Percentiles rank a stretch among this genome's conserved stretches.
These are phyloP conservation scores for Paracentrotus lividus DNA, from an alignment of 53 echinoderm and acorn worm species.

Conservation along the genomic window DNA sequence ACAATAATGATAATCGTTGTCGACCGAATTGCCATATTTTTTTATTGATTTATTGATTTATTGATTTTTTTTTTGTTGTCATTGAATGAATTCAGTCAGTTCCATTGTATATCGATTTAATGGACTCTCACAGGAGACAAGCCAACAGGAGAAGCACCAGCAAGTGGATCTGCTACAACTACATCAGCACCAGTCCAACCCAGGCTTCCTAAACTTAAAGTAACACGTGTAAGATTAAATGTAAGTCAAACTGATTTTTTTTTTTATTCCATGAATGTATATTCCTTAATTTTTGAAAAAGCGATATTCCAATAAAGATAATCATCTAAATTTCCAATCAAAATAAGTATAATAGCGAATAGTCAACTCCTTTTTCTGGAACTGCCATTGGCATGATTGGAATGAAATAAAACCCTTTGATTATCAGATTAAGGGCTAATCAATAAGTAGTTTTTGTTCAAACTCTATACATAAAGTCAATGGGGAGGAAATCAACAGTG, in stretches of 20 bases:
- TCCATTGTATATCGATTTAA: too few species aligned
- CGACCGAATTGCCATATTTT: too few species aligned
- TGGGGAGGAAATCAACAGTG: too few species aligned
- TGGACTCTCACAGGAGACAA: background rate
- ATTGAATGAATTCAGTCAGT: too few species aligned
- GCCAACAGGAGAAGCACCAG: background rate
- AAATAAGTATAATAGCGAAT: background rate
- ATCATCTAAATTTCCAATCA: background rate
- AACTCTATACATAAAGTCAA: too few species aligned
- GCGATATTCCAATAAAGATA: background rate
- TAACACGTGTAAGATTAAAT: constrained; percentile 5
- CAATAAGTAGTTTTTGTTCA: too few species aligned
- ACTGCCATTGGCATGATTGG: background rate
- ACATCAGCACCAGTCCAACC: background rate
- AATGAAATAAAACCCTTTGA: too few species aligned
- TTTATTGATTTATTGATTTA: too few species aligned
- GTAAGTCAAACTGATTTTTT: background rate
- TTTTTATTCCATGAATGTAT: background rate
- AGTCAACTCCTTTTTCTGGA: background rate
- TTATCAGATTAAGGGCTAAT: too few species aligned
- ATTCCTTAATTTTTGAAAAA: background rate
- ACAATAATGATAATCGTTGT: too few species aligned
- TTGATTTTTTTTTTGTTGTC: too few species aligned
- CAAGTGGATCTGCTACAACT: too few species aligned
- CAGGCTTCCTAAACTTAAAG: background rate